Evolutionary conservation across 2,888 invertebrate genomes (phyloP).

Genomic region (Epiblema foenella): DNA sequence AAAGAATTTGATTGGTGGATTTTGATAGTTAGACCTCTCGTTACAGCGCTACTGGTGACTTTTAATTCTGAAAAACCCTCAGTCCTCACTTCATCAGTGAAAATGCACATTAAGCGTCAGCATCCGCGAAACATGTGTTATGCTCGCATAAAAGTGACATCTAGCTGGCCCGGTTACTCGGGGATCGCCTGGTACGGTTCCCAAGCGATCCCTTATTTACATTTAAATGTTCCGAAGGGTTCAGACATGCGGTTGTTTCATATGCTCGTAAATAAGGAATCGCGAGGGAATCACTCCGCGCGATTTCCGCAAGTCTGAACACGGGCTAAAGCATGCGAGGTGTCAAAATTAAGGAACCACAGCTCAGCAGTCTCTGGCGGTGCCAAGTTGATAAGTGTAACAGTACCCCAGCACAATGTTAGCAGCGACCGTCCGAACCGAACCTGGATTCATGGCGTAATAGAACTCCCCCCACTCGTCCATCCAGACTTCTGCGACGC

Average conservation of each 20-base stretch:
- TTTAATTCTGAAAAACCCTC: not conserved
- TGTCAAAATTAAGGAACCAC: too few relatives aligned
- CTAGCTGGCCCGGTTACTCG: too few relatives aligned
- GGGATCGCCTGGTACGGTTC: too few relatives aligned
- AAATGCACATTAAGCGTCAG: not conserved
- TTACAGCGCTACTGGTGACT: not conserved
- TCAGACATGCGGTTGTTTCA: too few relatives aligned
- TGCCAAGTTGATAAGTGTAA: not conserved
- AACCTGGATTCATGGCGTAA: conserved; percentile 99
- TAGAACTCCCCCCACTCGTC: conserved; percentile 99
- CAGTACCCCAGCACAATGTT: conserved; percentile 54
- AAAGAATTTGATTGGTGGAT: not conserved
- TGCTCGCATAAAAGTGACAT: too few relatives aligned
- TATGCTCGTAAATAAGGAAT: too few relatives aligned
- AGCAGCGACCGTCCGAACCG: conserved; percentile 87
- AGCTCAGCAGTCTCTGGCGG: not conserved
- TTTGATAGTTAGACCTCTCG: not conserved
- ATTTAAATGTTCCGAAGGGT: too few relatives aligned
- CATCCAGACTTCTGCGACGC: conserved; percentile 99
- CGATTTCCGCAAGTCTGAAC: too few relatives aligned
- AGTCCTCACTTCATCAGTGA: not conserved
- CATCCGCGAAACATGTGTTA: too few relatives aligned
- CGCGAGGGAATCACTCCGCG: too few relatives aligned
- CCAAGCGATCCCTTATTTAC: too few relatives aligned
- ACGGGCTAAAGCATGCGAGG: too few relatives aligned